Evolutionary conservation across 2,888 invertebrate genomes (phyloP).

Genomic region (Cecidostiba fungosa): DNA sequence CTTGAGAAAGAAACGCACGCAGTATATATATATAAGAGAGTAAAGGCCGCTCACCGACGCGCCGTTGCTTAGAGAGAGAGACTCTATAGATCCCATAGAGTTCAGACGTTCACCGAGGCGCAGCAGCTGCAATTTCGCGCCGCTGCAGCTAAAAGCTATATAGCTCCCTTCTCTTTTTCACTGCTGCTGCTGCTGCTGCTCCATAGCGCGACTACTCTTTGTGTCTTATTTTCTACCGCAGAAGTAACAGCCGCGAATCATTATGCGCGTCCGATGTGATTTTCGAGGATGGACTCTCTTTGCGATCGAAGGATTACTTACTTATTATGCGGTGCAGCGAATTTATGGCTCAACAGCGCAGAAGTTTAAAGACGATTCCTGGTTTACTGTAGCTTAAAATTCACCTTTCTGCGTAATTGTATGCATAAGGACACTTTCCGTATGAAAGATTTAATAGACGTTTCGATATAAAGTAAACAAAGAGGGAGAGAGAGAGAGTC

Average conservation of each 20-base stretch:
- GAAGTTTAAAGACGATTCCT: too few species aligned
- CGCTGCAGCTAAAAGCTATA: slow-evolving; percentile 5
- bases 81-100: slow-evolving; percentile 71
- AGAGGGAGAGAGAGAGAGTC: background rate
- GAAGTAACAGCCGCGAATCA: background rate
- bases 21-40: background rate
- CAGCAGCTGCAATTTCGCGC: slow-evolving; percentile 68
- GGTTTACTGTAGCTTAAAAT: too few species aligned
- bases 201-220: background rate
- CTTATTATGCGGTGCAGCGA: too few species aligned
- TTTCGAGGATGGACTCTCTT: background rate
- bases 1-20: background rate
- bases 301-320: too few species aligned
- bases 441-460: too few species aligned
- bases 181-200: slow-evolving; percentile 1
- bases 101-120: slow-evolving; percentile 75
- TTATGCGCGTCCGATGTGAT: background rate
- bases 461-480: background rate
- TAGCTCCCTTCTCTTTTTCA: slow-evolving; percentile 58
- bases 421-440: background rate
- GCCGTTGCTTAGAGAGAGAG: background rate
- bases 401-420: too few species aligned
- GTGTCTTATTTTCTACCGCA: slow-evolving; percentile 3
- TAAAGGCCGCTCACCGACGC: slow-evolving; percentile 11
- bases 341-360: too few species aligned